These are phyloP conservation scores for Vanacampus margaritifer DNA, from an alignment of 2,113 vertebrate genomes.

Conservation along the genomic window DNA sequence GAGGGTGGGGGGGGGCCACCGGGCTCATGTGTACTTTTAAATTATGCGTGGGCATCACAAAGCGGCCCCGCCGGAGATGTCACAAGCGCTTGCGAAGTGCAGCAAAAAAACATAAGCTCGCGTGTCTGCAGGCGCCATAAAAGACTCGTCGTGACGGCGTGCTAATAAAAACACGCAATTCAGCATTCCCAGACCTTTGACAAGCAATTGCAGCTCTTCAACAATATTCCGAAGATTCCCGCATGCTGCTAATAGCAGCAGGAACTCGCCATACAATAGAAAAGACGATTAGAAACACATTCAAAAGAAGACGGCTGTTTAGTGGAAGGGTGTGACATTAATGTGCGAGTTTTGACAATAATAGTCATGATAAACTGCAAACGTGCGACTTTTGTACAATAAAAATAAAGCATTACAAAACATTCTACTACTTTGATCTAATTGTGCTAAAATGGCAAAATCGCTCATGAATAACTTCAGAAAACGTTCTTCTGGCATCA, in stretches of 20 bases:
- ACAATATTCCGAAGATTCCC: background rate
- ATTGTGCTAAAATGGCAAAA: no score
- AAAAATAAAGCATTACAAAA: no score
- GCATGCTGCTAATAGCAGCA: background rate
- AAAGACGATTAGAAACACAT: slow-evolving; percentile 21
- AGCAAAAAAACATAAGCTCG: slow-evolving; percentile 45
- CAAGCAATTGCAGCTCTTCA: background rate
- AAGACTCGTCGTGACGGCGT: background rate
- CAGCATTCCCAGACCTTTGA: background rate
- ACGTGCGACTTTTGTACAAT: no score
- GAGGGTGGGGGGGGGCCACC: slow-evolving; percentile 27
- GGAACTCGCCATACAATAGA: background rate
- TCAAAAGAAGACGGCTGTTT: slow-evolving; percentile 24
- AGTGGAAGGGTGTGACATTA: background rate
- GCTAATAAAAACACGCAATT: background rate
- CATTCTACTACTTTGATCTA: no score
- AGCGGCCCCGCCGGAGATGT: slow-evolving; percentile 23
- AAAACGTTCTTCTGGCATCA: no score
- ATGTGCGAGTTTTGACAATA: background rate
- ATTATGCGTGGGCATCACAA: slow-evolving; percentile 28
- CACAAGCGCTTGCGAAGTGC: slow-evolving; percentile 29
- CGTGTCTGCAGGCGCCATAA: slow-evolving; percentile 19
- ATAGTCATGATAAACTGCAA: no score
- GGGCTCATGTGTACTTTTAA: slow-evolving; percentile 65
- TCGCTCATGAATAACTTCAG: no score